Conservation (phyloP, 2,797 vertebrate genomes). For the Chelmon rostratus region DNA sequence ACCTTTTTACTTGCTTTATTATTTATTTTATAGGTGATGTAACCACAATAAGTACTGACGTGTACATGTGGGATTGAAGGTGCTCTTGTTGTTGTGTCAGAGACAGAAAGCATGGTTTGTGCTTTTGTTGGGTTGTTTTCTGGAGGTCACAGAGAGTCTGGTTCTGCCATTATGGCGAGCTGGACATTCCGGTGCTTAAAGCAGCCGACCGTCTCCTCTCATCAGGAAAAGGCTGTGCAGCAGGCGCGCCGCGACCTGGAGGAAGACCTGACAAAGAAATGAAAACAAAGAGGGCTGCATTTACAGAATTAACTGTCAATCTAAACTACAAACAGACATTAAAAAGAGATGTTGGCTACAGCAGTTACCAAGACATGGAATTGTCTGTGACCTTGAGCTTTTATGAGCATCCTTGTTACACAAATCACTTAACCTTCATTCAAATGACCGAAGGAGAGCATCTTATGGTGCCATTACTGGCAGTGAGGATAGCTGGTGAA, state of each 20-base stretch:
- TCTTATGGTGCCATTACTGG: slow-evolving; percentile 1
- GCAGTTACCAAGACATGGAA: slow-evolving; percentile 19
- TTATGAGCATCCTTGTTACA: slow-evolving; percentile 7
- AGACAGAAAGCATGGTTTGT: background rate
- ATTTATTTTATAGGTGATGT: no score
- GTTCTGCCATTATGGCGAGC: slow-evolving; percentile 43
- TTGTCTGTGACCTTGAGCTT: slow-evolving; percentile 17
- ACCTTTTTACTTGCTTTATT: background rate
- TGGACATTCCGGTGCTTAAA: slow-evolving; percentile 56
- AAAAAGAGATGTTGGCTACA: background rate
- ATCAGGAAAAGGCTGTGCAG: slow-evolving; percentile 49
- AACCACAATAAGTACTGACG: slow-evolving; percentile 2
- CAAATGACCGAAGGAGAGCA: slow-evolving; percentile 13
- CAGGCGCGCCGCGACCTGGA: background rate
- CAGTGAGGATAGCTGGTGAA: background rate
- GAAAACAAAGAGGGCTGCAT: slow-evolving; percentile 56
- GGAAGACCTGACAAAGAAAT: slow-evolving; percentile 47
- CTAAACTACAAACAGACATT: slow-evolving; percentile 12
- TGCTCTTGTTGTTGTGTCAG: slow-evolving; percentile 1
- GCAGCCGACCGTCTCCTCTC: slow-evolving; percentile 43
- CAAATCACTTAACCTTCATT: slow-evolving; percentile 17
- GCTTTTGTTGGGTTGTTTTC: slow-evolving; percentile 13
- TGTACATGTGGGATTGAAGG: background rate
- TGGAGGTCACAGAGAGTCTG: slow-evolving; percentile 35
- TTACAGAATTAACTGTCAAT: slow-evolving; percentile 64